These are phyloP conservation scores for Pterocles orientalis DNA, from an alignment of 2,113 vertebrate species.

Conservation along the genomic window DNA sequence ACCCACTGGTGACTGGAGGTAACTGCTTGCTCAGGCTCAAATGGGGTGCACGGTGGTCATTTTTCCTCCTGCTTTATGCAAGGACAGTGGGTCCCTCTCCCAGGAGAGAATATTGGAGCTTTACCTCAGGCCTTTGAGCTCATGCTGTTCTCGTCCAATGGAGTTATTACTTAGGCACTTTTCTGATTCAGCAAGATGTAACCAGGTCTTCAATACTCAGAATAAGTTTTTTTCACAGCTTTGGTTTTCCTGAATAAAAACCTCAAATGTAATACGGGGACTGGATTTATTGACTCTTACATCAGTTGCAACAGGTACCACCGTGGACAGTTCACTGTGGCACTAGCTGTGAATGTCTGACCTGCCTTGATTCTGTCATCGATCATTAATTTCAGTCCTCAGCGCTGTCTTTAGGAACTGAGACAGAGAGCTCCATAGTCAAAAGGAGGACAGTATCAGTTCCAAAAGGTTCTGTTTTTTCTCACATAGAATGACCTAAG, in stretches of 20 bases:
- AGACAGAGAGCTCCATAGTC: neutral
- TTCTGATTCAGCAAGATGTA: neutral
- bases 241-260: neutral
- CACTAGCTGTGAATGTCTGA: neutral
- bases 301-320: neutral
- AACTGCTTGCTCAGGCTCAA: neutral
- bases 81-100: neutral
- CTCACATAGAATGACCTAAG: fast-evolving
- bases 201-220: neutral
- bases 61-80: neutral
- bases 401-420: neutral
- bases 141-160: neutral
- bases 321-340: neutral
- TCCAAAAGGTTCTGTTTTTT: neutral
- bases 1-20: neutral
- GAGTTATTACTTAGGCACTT: neutral
- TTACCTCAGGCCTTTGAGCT: neutral
- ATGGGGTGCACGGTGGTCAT: neutral
- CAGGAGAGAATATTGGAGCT: neutral
- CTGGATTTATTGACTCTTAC: neutral
- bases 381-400: neutral
- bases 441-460: neutral
- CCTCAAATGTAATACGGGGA: neutral
- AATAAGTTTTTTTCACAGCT: neutral
- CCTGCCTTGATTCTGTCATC: neutral